phyloP scores from a whole-genome alignment of 2,888 invertebrate species.

The Buathra laborator region DNA sequence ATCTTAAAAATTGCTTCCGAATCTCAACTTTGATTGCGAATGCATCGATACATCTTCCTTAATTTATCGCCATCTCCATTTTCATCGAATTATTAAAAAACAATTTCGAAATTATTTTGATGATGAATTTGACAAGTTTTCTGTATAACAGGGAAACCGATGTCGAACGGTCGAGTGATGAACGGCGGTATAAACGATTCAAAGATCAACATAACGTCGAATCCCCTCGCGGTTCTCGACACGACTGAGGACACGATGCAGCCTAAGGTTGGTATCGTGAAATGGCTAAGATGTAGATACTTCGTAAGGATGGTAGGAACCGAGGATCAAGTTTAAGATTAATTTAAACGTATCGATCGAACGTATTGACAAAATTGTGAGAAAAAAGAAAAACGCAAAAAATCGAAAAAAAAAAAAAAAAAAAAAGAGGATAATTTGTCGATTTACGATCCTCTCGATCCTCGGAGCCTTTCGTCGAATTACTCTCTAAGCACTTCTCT shows the following conservation, averaged over 20 bases:
- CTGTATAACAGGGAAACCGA: slow-evolving; percentile 79
- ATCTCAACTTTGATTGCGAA: too few species aligned
- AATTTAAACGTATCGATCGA: not conserved
- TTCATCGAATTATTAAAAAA: slow-evolving; percentile 66
- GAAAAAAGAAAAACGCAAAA: not conserved
- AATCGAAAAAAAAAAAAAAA: too few species aligned
- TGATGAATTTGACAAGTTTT: slow-evolving; percentile 7
- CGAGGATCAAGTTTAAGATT: slow-evolving; percentile 58
- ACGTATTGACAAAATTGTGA: not conserved
- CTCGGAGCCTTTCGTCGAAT: slow-evolving; percentile 70
- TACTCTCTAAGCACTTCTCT: slow-evolving; percentile 68
- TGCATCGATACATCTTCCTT: too few species aligned
- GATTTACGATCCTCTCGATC: slow-evolving; percentile 64
- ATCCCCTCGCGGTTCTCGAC: slow-evolving; percentile 89
- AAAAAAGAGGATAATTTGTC: not conserved
- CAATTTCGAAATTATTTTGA: not conserved
- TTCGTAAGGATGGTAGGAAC: slow-evolving; percentile 41
- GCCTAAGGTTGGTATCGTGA: slow-evolving; percentile 83
- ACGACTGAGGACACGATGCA: slow-evolving; percentile 88
- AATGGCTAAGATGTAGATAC: slow-evolving; percentile 58
- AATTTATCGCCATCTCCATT: not conserved
- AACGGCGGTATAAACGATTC: slow-evolving; percentile 84
- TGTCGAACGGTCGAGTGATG: slow-evolving; percentile 83
- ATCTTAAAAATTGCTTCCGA: too few species aligned
- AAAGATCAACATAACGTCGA: slow-evolving; percentile 91